Percentiles rank a stretch among this genome's conserved stretches.
These are phyloP conservation scores for Megastigmus dorsalis DNA, from an alignment of 2,888 invertebrate species.

Conservation along the genomic window DNA sequence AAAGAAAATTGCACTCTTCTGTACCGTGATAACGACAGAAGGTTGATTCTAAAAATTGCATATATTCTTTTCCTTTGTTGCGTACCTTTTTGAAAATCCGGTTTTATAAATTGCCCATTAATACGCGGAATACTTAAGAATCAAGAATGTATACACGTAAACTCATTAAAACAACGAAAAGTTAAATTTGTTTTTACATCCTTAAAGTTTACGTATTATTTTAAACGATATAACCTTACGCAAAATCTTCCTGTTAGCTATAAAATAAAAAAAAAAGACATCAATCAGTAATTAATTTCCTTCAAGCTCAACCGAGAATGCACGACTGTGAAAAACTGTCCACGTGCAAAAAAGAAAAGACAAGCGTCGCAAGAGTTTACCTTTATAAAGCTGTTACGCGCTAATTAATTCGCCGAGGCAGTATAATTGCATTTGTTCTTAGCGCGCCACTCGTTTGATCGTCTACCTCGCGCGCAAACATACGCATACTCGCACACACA, in stretches of 20 bases:
- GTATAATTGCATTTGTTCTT: slow-evolving; percentile 42
- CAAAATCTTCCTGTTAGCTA: too few species aligned
- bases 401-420: slow-evolving; percentile 39
- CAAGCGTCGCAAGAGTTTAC: slow-evolving; percentile 17
- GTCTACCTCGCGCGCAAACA: neutral
- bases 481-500: neutral
- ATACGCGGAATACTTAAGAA: too few species aligned
- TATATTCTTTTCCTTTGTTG: too few species aligned
- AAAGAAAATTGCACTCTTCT: too few species aligned
- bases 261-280: neutral
- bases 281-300: neutral
- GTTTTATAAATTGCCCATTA: too few species aligned
- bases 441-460: slow-evolving; percentile 3
- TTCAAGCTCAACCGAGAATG: too few species aligned
- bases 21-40: too few species aligned
- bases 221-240: too few species aligned
- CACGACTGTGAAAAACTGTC: neutral
- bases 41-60: too few species aligned
- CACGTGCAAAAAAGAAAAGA: neutral
- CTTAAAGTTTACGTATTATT: neutral
- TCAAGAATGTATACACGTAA: too few species aligned
- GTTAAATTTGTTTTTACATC: neutral
- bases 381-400: slow-evolving; percentile 36
- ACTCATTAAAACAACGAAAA: too few species aligned
- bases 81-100: too few species aligned